Evolutionary conservation across 2,888 invertebrate genomes (phyloP).

Genomic region (Erebia ligea): DNA sequence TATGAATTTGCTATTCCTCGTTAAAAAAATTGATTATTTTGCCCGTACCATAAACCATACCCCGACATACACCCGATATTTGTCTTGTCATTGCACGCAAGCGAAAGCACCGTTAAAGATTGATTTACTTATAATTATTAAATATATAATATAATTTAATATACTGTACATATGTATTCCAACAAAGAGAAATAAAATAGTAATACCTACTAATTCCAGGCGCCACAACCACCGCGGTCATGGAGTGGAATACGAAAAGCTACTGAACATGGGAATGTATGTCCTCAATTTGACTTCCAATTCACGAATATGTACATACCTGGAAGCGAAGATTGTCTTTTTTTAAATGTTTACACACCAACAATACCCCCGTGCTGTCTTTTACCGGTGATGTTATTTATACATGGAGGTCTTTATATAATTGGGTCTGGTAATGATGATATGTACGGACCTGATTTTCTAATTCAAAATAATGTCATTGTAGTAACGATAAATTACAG

Average conservation of each 20-base stretch:
- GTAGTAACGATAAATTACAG: conserved; percentile 62
- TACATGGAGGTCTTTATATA: conserved; percentile 58
- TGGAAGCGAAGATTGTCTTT: conserved; percentile 17
- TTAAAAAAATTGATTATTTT: no score
- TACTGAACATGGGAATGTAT: conserved; percentile 7
- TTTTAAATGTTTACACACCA: conserved; percentile 50
- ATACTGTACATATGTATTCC: no score
- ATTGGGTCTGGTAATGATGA: conserved; percentile 56
- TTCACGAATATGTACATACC: background rate
- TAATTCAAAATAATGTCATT: conserved; percentile 52
- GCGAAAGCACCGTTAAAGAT: no score
- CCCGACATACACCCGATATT: no score
- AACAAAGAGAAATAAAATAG: no score
- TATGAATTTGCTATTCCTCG: no score
- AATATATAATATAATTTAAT: no score
- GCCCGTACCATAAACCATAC: no score
- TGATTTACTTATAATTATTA: no score
- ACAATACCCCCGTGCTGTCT: conserved; percentile 42
- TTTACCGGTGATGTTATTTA: conserved; percentile 59
- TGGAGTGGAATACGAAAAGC: conserved; percentile 13
- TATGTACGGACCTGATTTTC: conserved; percentile 46
- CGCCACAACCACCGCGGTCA: background rate
- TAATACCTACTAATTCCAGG: background rate
- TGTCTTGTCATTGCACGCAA: no score
- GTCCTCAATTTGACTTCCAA: conserved; percentile 7